Percentiles rank a stretch among this genome's conserved stretches.
Conservation (phyloP, 2,888 invertebrate species). For the Peribatodes rhomboidaria region DNA sequence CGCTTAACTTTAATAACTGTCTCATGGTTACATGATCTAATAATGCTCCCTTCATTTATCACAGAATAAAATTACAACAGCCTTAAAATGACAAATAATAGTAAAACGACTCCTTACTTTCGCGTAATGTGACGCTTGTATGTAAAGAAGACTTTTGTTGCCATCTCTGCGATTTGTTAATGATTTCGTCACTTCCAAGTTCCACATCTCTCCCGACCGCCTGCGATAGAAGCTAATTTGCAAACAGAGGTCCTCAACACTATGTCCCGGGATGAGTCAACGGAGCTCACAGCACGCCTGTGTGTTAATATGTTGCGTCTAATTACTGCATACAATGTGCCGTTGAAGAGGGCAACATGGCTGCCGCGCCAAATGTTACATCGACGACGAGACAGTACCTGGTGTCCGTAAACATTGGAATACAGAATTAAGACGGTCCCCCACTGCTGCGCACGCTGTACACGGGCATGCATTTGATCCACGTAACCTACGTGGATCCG, state of each 20-base stretch:
- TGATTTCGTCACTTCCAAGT: background rate
- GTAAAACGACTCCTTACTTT: no score
- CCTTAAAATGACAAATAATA: no score
- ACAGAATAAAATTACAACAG: no score
- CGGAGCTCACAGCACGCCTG: slow-evolving; percentile 56
- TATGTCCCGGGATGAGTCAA: slow-evolving; percentile 59
- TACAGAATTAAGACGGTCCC: background rate
- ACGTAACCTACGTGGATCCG: no score
- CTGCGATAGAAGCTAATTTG: slow-evolving; percentile 42
- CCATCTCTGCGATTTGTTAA: no score
- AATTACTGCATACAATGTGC: slow-evolving; percentile 48
- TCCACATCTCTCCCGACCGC: background rate
- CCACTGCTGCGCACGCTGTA: no score
- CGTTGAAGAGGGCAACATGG: slow-evolving; percentile 47
- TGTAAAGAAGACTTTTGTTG: no score
- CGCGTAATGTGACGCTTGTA: no score
- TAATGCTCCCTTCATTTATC: no score
- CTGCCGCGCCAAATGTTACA: slow-evolving; percentile 46
- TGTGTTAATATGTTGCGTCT: slow-evolving; percentile 71
- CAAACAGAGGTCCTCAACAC: slow-evolving; percentile 41
- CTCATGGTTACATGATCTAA: no score
- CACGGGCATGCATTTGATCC: no score
- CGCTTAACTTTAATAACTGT: background rate
- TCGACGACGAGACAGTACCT: slow-evolving; percentile 34
- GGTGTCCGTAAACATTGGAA: background rate